Conservation (phyloP, 2,113 vertebrate genomes). For the Odocoileus hemionus region DNA sequence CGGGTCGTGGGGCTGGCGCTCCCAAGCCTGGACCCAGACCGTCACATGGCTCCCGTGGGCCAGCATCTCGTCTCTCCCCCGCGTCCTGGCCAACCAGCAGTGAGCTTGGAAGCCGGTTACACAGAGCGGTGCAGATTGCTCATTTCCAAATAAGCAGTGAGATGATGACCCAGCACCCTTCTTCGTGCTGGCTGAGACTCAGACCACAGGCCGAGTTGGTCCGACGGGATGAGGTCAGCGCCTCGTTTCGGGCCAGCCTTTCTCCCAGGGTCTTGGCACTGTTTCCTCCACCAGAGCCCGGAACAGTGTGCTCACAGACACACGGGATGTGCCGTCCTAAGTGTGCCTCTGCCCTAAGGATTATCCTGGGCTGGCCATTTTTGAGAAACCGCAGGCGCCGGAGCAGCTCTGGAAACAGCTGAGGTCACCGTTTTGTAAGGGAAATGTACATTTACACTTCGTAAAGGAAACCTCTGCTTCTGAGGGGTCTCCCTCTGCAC, state of each 20-base stretch:
- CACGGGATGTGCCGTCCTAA: neutral
- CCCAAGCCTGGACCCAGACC: neutral
- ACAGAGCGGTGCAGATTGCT: neutral
- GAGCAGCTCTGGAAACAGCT: neutral
- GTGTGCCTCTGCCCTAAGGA: neutral
- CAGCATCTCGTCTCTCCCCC: neutral
- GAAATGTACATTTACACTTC: neutral
- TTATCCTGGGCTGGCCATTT: neutral
- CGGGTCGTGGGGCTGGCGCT: neutral
- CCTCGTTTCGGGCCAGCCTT: neutral
- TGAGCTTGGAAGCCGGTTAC: neutral
- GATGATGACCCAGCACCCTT: neutral
- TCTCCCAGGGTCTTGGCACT: neutral
- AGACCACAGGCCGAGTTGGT: neutral
- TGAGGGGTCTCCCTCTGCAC: neutral
- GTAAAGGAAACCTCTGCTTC: neutral
- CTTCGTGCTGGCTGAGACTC: neutral
- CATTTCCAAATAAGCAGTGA: neutral
- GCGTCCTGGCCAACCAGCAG: neutral
- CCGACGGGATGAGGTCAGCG: neutral
- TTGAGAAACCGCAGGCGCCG: neutral
- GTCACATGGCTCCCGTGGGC: neutral
- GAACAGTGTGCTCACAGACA: neutral
- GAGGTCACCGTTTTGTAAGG: neutral
- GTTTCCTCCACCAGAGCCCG: neutral